Base-by-base conservation (phyloP, 1,140 invertebrate species). In the Babylonia areolata region DNA sequence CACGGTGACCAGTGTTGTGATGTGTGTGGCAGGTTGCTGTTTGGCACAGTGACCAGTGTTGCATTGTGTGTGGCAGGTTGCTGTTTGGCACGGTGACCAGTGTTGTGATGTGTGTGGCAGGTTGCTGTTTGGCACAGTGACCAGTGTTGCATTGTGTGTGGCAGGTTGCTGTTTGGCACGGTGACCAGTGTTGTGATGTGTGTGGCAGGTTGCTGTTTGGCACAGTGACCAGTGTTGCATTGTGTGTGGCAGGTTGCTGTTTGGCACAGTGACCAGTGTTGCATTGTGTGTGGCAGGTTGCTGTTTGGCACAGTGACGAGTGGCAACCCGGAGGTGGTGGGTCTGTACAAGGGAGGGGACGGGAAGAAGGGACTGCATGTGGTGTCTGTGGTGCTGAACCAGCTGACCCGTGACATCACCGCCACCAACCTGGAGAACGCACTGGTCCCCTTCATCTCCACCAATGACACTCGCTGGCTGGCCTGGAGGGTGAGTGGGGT, bases 401-500 rank as follows among this genome's bases (percentile, higher is more conserved):
- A 84, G 69, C 46, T 88, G 33, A 37, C 42, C 33, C 0, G 6
- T 23, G 33, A 28, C 39, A 80, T 71, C 86, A n/a, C 83, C 54
- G 85, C 87, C 51, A 20, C 64, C 3, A 89, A 86, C 87, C 28
- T 91, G n/a, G 79, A 85, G 37, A 64, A 3, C 6, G 69, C 33
- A 64, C 33, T 79, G 42, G 87, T 84, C 23, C 33, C 46, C n/a
- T 64, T 71, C 35, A 39, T 85, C 54, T 81, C 23, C 17, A 69
- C 81, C n/a, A 75, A 80, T 20, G 71, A 17, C 84, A 37, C 78
- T 3, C 40, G 79, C 69, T 88, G 90, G 89, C 88, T 77, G 77
- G 91, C 90, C 40, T 90, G 91, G 90, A 89, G 89, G 88, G 92
- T 93, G 86, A 86, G 89, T 23, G 51, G 51, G 51, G 51, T 54